Evolutionary conservation across 2,797 vertebrate genomes (phyloP).

Genomic region (Rhincodon typus): DNA sequence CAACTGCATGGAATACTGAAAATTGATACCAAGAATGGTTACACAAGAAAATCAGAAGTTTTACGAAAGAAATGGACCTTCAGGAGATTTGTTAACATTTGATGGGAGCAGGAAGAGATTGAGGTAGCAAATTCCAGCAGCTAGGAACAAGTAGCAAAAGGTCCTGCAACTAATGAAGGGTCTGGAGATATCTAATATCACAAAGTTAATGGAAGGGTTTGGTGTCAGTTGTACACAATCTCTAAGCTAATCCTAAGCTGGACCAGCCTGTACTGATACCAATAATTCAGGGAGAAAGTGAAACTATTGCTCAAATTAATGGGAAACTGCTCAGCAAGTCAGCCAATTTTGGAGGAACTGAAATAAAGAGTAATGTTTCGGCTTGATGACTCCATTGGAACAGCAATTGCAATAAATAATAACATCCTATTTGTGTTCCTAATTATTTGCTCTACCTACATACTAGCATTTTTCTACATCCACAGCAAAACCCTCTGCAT

Average conservation of each 20-base stretch:
- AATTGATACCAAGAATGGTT: not conserved
- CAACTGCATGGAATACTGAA: not conserved
- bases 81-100: not conserved
- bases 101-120: not conserved
- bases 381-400: not conserved
- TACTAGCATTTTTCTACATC: no score
- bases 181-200: not conserved
- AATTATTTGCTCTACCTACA: no score
- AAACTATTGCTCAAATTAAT: not conserved
- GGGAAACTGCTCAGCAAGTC: not conserved
- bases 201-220: not conserved
- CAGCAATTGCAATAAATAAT: not conserved
- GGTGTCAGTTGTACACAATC: not conserved
- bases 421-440: no score
- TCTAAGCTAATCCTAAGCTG: not conserved
- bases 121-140: not conserved
- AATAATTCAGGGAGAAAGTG: not conserved
- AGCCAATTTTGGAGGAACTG: not conserved
- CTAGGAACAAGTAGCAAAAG: not conserved
- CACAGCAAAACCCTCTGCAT: no score
- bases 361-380: not conserved
- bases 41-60: not conserved
- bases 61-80: not conserved
- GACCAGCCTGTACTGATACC: not conserved
- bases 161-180: not conserved